phyloP scores from a whole-genome alignment of 2,888 invertebrate genomes.

The Cecidostiba fungosa region DNA sequence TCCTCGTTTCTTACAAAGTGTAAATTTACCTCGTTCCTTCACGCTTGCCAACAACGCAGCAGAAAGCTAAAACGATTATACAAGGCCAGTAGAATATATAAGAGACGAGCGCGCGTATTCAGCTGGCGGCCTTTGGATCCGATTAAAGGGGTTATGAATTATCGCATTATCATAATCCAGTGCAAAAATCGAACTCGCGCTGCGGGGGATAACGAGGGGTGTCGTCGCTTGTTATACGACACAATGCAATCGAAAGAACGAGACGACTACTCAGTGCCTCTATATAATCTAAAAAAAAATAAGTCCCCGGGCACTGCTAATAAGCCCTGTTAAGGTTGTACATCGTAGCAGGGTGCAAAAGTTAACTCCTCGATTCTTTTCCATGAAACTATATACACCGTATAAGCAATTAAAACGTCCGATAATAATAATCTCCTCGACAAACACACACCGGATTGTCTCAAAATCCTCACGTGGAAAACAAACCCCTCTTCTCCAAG shows the following conservation, averaged over 20 bases:
- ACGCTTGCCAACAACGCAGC: conserved; percentile 50
- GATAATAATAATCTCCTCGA: too few relatives aligned
- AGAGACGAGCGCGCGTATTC: background rate
- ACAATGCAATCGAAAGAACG: conserved; percentile 21
- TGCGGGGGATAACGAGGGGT: conserved; percentile 57
- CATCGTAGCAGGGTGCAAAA: background rate
- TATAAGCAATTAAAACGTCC: background rate
- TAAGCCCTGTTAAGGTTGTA: conserved; percentile 31
- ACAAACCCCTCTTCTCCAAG: background rate
- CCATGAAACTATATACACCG: background rate
- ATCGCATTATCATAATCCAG: conserved; percentile 62
- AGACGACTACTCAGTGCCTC: background rate
- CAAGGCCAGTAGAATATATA: too few relatives aligned
- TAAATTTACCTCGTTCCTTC: conserved; percentile 51
- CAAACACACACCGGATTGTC: background rate
- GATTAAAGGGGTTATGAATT: conserved; percentile 62
- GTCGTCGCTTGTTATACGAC: background rate
- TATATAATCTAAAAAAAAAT: conserved; percentile 15
- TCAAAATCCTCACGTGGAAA: background rate
- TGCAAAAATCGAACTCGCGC: conserved; percentile 40
- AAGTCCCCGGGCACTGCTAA: conserved; percentile 51
- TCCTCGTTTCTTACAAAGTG: conserved; percentile 37
- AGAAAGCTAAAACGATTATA: conserved; percentile 60
- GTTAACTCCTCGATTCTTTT: conserved; percentile 19
- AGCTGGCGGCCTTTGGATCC: conserved; percentile 48